Evolutionary conservation across 2,888 invertebrate genomes (phyloP), one percentile per base, ranked within the genome.

Genomic region (Biston stratarius): DNA sequence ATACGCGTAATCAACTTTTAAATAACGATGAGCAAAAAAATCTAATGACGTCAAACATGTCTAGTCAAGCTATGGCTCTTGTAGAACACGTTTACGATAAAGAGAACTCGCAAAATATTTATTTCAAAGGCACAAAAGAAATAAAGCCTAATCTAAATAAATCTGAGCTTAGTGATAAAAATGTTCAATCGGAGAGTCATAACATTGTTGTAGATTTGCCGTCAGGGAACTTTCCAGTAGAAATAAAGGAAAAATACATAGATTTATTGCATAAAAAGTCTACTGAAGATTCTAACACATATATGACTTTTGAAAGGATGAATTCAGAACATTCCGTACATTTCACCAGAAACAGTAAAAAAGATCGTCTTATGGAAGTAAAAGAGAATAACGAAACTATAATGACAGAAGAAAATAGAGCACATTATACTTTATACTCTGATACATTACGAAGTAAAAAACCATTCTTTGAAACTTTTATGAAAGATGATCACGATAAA

Each of bases 191-290:
- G 42, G 64, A 61, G 56, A 45, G 65, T 61, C 67, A 74, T 44
- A 72, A 70, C 12, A 72, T 76, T 6, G 71, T 79, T 67, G 58
- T 85, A 12, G 74, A 74, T 68, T 81, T 81, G 15, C 60, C 73
- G 15, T 83, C 85, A 12, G 85, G 82, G 14, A 72, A 75, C 42
- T 71, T 86, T 24, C 72, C 74, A 5, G 75, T 86, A 44, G 82
- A 80, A 36, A 67, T 87, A 66, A 80, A 87, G 69, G 77, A 85
- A 71, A 73, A 79, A n/a, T 65, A 81, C 7, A 69, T 83, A 33
- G 72, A 78, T 34, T 34, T 79, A 33, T 77, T 89, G 49, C 78
- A 84, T 61, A 72, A 78, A 33, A 81, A 79, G 71, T 71, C 72
- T 9, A 51, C 72, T 52, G 58, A 76, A 24, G 72, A 81, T 67